Base-by-base conservation (phyloP, 2,888 invertebrate species). In the Drosophila cognata region DNA sequence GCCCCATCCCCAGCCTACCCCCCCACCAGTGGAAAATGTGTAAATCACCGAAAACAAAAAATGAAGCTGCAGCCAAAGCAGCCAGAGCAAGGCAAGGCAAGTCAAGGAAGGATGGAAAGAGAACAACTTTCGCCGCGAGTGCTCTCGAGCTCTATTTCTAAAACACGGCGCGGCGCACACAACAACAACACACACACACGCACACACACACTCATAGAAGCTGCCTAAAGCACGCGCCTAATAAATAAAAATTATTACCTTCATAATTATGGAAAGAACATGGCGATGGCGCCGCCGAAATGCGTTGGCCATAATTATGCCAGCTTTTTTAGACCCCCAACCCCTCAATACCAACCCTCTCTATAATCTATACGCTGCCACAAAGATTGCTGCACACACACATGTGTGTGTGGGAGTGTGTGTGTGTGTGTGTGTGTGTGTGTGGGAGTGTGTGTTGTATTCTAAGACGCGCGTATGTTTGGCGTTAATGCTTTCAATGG, bases 231-330 rank as follows among this genome's bases (percentile, higher is more conserved):
- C 88, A 86, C 81, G 86, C 84, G 91, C 81, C 88, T 91, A 91
- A 90, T 91, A 91, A 91, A 91, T 91, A 91, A 88, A 91, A 91
- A 90, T 91, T 90, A 91, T 91, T 91, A 91, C 91, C 90, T 91
- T 88, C 90, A 86, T 91, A 90, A 91, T 90, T 91, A 90, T 89
- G 89, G 84, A 61, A 82, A 81, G 84, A 88, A 88, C 87, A 88
- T 90, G 86, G 61, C 72, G 51, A 69, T 56, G 78, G 73, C 86
- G 81, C 62, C 78, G 74, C 79, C 81, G 79, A 75, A 82, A 83
- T 86, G 87, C 90, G 90, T 86, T 46, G 84, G 80, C 84, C 74
- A 78, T 88, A 88, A 90, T 90, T 88, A 88, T 82, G 82, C 84
- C 75, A 81, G 90, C 89, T 87, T 90, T 87, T 83, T 84, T 76